Percentiles rank a stretch among this genome's conserved stretches.
Evolutionary conservation across 2,113 vertebrate genomes (phyloP).

Genomic region (Rhizomys pruinosus): DNA sequence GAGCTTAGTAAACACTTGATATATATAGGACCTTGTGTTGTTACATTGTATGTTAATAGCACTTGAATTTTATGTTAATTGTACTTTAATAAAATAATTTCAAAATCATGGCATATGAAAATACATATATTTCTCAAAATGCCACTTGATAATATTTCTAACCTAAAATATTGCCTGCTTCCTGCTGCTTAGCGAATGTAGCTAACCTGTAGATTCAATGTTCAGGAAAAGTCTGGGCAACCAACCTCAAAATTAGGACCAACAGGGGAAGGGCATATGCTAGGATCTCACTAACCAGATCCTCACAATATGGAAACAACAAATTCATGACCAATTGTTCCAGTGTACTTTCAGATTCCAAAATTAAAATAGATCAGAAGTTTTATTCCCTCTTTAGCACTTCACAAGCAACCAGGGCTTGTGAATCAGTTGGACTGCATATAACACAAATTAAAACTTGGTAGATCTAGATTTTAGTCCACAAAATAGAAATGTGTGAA

Average conservation of each 20-base stretch:
- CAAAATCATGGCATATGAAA: neutral
- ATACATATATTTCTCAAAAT: neutral
- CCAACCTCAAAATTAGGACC: neutral
- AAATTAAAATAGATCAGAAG: conserved; percentile 28
- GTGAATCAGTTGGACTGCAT: neutral
- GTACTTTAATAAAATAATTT: neutral
- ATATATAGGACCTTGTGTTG: neutral
- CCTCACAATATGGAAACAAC: neutral
- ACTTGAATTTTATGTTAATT: neutral
- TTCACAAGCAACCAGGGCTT: neutral
- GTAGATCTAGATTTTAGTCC: neutral
- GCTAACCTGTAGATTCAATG: neutral
- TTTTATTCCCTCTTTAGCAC: neutral
- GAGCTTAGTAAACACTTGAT: neutral
- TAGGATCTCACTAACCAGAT: neutral
- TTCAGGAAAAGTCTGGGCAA: neutral
- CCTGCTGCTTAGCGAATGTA: neutral
- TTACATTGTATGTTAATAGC: neutral
- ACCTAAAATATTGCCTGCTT: neutral
- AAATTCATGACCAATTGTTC: neutral
- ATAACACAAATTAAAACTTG: neutral
- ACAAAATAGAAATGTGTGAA: neutral
- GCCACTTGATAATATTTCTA: neutral
- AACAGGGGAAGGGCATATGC: neutral
- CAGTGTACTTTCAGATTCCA: neutral